Conservation (phyloP, 2,888 invertebrate species). For the Drosophila atroscutellata region DNA sequence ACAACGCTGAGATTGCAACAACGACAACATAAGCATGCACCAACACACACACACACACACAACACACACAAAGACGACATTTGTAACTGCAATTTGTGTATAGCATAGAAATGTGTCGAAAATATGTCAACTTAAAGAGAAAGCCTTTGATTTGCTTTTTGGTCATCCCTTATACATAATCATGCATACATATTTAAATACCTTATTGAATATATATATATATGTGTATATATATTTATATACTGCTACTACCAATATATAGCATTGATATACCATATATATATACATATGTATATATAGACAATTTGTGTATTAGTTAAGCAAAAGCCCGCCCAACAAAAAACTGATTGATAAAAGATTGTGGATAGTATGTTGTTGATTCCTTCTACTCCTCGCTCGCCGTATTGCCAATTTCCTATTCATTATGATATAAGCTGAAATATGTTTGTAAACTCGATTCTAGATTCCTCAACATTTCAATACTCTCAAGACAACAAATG, state of each 20-base stretch:
- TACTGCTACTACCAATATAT: constrained; percentile 29
- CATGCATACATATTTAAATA: constrained; percentile 66
- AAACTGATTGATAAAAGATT: constrained; percentile 35
- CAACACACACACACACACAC: constrained; percentile 21
- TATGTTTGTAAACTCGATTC: constrained; percentile 52
- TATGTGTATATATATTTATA: constrained; percentile 22
- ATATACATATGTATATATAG: constrained; percentile 62
- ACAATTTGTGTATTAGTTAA: constrained; percentile 77
- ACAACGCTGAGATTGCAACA: constrained; percentile 65
- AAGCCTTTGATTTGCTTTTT: constrained; percentile 73
- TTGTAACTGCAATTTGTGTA: constrained; percentile 55
- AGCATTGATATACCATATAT: constrained; percentile 29
- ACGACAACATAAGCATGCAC: constrained; percentile 66
- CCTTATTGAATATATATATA: constrained; percentile 56
- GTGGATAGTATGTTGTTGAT: constrained; percentile 62
- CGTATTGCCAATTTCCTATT: constrained; percentile 79
- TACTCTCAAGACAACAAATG: constrained; percentile 68
- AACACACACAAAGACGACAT: constrained; percentile 32
- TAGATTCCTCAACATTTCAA: constrained; percentile 56
- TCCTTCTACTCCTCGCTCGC: constrained; percentile 78
- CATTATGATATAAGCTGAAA: constrained; percentile 55
- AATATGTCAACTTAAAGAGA: constrained; percentile 49
- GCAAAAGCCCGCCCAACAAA: constrained; percentile 75
- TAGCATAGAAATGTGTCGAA: constrained; percentile 50
- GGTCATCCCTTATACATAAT: constrained; percentile 64